Percentiles rank a stretch among this genome's conserved stretches.
These are phyloP conservation scores for Nymphicus hollandicus DNA, from an alignment of 2,113 vertebrate species.

Conservation along the genomic window DNA sequence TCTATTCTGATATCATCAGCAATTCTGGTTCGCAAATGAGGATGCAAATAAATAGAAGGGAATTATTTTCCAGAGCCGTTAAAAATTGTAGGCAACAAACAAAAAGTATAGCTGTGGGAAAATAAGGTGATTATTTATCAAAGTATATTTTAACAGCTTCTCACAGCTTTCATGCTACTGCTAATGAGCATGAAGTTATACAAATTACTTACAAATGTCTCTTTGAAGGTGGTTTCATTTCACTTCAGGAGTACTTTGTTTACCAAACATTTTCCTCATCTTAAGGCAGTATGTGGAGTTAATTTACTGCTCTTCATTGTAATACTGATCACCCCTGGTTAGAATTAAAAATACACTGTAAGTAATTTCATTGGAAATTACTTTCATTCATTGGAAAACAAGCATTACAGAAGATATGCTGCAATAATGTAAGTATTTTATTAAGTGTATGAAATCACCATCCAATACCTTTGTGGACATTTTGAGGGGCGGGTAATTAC, in stretches of 20 bases:
- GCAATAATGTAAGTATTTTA: conserved; percentile 45
- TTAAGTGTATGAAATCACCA: conserved; percentile 25
- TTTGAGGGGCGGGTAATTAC: background rate
- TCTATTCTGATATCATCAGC: background rate
- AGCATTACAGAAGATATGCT: conserved; percentile 33
- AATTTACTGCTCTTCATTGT: conserved; percentile 46
- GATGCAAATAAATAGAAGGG: background rate
- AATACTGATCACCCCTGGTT: conserved; percentile 38
- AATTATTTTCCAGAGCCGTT: background rate
- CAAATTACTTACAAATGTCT: background rate
- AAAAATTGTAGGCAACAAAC: background rate
- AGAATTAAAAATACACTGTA: conserved; percentile 8
- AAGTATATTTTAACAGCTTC: background rate
- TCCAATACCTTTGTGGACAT: background rate
- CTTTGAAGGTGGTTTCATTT: conserved; percentile 40
- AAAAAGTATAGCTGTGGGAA: background rate
- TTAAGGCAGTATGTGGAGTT: conserved; percentile 11
- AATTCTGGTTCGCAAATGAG: background rate
- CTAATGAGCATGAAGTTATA: background rate
- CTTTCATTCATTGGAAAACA: background rate
- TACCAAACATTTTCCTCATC: conserved; percentile 36
- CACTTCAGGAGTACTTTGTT: background rate
- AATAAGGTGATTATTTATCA: background rate
- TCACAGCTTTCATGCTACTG: background rate
- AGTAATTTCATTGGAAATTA: conserved; percentile 2